These are phyloP conservation scores for Callorhinus ursinus DNA, from an alignment of 2,113 vertebrate genomes.

Conservation along the genomic window DNA sequence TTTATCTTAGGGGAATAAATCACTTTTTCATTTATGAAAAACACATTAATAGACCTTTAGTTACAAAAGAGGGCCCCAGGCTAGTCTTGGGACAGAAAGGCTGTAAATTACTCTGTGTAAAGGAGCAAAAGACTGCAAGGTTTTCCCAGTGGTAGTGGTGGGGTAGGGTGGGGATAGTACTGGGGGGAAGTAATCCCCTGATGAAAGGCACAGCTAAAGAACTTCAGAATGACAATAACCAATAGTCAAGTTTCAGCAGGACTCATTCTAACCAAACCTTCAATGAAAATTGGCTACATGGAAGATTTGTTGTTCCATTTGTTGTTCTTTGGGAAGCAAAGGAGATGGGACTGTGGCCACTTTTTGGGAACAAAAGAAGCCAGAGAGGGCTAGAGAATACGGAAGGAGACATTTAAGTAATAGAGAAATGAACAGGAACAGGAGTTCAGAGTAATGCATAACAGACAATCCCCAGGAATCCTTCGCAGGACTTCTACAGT, in stretches of 20 bases:
- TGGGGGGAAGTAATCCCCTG: neutral
- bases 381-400: neutral
- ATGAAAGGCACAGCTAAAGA: neutral
- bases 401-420: neutral
- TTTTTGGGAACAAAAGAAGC: neutral
- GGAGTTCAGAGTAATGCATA: neutral
- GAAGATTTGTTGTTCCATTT: neutral
- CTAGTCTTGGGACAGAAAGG: neutral
- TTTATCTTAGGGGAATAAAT: neutral
- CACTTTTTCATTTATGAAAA: slow-evolving; percentile 38
- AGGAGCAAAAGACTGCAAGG: neutral
- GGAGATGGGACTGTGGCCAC: neutral
- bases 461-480: neutral
- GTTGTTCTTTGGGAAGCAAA: neutral
- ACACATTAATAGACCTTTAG: slow-evolving; percentile 21
- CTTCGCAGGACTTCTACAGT: neutral
- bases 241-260: neutral
- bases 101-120: neutral
- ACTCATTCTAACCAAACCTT: neutral
- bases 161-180: accelerated
- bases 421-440: neutral
- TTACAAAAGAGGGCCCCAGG: neutral
- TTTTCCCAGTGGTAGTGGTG: neutral
- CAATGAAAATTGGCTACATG: neutral
- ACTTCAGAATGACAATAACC: neutral